Evolutionary conservation across 2,888 invertebrate species (phyloP).

Genomic region (Harpagoxenus sublaevis): DNA sequence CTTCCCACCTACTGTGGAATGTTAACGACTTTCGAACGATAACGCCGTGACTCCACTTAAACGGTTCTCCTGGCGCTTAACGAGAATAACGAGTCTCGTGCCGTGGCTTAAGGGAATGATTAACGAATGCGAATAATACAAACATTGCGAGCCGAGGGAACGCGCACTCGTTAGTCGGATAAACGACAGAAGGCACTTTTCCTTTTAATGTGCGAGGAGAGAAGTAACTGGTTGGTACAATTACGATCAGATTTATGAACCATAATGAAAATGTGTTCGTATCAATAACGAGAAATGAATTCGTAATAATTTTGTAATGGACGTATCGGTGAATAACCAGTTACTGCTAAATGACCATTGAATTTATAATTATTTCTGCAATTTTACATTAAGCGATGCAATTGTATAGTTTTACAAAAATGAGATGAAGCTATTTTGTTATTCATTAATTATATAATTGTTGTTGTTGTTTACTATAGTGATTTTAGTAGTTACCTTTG

Average conservation of each 20-base stretch:
- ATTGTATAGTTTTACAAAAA: neutral
- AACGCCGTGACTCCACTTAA: conserved; percentile 54
- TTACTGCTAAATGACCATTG: neutral
- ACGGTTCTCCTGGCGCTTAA: conserved; percentile 60
- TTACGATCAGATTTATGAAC: conserved; percentile 2
- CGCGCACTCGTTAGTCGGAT: conserved; percentile 42
- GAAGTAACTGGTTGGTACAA: conserved; percentile 1
- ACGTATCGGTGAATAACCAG: neutral
- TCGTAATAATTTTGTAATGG: neutral
- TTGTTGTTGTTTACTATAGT: neutral
- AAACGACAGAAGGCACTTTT: conserved; percentile 44
- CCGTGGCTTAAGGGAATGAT: conserved; percentile 56
- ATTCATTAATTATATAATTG: neutral
- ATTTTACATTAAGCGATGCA: neutral
- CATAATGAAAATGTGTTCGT: neutral
- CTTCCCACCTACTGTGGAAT: conserved; percentile 51
- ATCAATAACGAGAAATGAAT: conserved; percentile 14
- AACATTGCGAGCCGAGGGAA: conserved; percentile 43
- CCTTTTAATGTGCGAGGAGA: conserved; percentile 13
- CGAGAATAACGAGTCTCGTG: conserved; percentile 49
- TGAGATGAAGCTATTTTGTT: neutral
- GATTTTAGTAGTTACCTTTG: neutral
- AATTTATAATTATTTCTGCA: conserved; percentile 21
- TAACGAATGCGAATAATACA: conserved; percentile 64
- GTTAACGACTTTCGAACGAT: conserved; percentile 64